phyloP scores from a whole-genome alignment of 2,797 vertebrate species.

The Thalassophryne amazonica region DNA sequence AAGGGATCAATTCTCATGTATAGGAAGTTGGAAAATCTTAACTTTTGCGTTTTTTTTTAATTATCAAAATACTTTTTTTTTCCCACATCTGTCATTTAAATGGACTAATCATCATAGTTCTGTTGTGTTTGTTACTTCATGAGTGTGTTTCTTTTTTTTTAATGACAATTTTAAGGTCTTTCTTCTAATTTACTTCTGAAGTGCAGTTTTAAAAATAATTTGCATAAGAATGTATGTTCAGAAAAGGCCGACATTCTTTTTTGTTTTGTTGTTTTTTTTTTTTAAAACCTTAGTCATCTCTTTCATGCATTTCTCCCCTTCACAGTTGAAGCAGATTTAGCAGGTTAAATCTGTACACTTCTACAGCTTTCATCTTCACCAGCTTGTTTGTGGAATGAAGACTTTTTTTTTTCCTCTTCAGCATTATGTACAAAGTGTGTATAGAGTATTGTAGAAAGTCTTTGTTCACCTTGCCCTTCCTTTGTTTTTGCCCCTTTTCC shows the following conservation, averaged over 20 bases:
- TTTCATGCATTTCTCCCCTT: slow-evolving; percentile 8
- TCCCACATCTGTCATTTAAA: no score
- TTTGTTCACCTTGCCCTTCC: slow-evolving; percentile 36
- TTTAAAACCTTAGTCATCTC: slow-evolving; percentile 7
- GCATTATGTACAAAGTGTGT: background rate
- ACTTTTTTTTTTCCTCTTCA: background rate
- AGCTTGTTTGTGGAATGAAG: background rate
- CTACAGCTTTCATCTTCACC: background rate
- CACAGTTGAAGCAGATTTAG: background rate
- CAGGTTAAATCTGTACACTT: slow-evolving; percentile 2
- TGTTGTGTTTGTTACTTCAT: no score
- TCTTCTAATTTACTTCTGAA: background rate
- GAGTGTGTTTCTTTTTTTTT: no score
- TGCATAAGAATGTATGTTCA: slow-evolving; percentile 14
- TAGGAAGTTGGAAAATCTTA: no score
- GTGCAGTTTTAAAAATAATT: slow-evolving; percentile 1
- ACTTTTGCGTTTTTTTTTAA: no score
- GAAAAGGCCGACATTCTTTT: background rate
- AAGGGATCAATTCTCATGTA: no score
- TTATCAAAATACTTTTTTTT: no score
- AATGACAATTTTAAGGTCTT: slow-evolving; percentile 9
- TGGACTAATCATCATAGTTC: no score
- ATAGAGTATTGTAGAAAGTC: slow-evolving; percentile 13
- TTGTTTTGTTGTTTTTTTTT: no score
- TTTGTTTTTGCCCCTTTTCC: slow-evolving; percentile 9